Conservation (phyloP, 2,797 vertebrate species). For the Ptychadena robeensis region DNA sequence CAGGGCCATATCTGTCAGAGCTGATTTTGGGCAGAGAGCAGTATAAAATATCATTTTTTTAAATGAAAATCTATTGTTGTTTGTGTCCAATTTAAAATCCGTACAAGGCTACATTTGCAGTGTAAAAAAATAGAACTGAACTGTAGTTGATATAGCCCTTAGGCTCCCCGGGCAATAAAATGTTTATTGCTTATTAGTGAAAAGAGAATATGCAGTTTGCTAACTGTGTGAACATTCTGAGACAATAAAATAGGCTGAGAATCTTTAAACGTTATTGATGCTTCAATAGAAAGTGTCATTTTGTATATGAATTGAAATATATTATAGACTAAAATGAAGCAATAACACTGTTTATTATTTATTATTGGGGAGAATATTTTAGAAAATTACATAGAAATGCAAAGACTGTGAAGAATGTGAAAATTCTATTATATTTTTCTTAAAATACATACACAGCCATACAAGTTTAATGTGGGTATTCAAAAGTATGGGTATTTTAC, state of each 20-base stretch:
- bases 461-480: too few species aligned
- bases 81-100: not conserved
- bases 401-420: not conserved
- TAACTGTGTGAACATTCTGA: not conserved
- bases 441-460: too few species aligned
- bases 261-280: slow-evolving; percentile 10
- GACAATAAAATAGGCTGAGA: not conserved
- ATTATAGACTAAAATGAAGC: not conserved
- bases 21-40: not conserved
- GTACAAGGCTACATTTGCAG: not conserved
- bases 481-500: too few species aligned
- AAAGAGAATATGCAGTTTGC: slow-evolving; percentile 1
- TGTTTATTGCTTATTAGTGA: slow-evolving; percentile 7
- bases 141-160: not conserved
- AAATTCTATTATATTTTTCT: too few species aligned
- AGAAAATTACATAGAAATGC: not conserved
- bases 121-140: not conserved
- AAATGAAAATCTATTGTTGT: not conserved
- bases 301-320: not conserved
- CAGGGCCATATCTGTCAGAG: not conserved
- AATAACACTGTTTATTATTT: not conserved
- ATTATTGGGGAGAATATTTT: not conserved
- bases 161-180: slow-evolving; percentile 9
- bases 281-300: slow-evolving; percentile 2
- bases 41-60: not conserved